Evolutionary conservation across 2,797 vertebrate genomes (phyloP), one percentile per base, ranked within the genome.

Genomic region (Pseudopleuronectes americanus): DNA sequence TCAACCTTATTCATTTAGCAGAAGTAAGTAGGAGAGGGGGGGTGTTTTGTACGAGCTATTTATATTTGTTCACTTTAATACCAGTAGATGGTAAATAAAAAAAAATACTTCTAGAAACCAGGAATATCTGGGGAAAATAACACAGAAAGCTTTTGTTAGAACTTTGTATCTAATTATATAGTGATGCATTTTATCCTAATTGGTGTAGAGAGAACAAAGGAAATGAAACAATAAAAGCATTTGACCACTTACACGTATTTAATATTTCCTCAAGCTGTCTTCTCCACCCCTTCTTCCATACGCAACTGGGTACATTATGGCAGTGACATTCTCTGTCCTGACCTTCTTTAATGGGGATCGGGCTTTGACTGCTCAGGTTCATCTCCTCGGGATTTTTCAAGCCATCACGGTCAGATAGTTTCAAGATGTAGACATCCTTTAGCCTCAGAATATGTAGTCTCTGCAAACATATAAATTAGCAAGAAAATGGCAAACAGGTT

Each of bases 1-100:
- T 97, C 96, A 97, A 90, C 92, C 94, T 94, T 91, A 89, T 94
- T 97, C 95, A 97, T 86, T 95, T 93, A 94, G 93, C 94, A 94
- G 85, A 79, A 80, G 92, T 91, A 94, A 94, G 90, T 89, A 87
- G 88, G 77, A 78, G 80, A 70, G 80, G 88, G 80, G 88, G 90
- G 90, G 90, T 87, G 90, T 84, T 87, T 80, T 77, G 48, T 72
- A 57, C 65, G 63, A 69, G 84, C 74, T 85, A 77, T 89, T 84
- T 87, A 74, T 86, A 79, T 82, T 74, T 72, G 36, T 76, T 71
- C 21, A 47, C 49, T 61, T 87, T 77, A 74, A 47, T 77, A 61
- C 67, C 31, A 54, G 81, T 47, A 63, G 22, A 38, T 63, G 38
- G 59, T 48, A 5, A 43, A 61, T 23, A 9, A 55, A 6, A 21